Base-by-base conservation (phyloP, 2,797 vertebrate genomes). In the Gephyroberyx darwinii region DNA sequence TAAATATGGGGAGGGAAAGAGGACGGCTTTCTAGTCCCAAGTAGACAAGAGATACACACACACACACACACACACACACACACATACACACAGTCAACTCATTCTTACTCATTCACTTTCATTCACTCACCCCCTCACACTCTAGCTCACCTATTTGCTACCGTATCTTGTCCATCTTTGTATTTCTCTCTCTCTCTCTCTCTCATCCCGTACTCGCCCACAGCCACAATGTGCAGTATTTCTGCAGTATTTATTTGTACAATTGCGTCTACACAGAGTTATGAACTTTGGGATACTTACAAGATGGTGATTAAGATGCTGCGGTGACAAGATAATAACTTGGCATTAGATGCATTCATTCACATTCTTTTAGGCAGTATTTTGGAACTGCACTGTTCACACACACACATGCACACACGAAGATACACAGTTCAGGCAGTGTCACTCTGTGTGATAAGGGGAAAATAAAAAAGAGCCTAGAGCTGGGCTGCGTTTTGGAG, bases 401-500 rank as follows among this genome's bases (percentile, higher is more conserved):
- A 41, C 13, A 13, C 12, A 26, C 26, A 26, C 26, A 26, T 3
- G 4, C 26, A 26, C 26, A 26, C 26, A 26, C 26, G 16, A n/a
- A 51, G 1, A 51, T 20, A 20, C 17, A 19, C 17, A 19, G 17
- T 9, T 43, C 6, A 5, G 14, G 17, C 37, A 39, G 7, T n/a
- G 10, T 43, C 1, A 7, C 16, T 16, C 43, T 47, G 4, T 47
- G 43, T 14, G 13, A 47, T 17, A 26, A 10, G 8, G 50, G 50
- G 19, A 4, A 52, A 19, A 19, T 16, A 12, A 39, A 48, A 8
- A 39, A 39, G 2, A 39, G 22, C 5, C 13, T 17, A 31, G 13
- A 58, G 31, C 20, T 39, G 48, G 9, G 64, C 14, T 4, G 37
- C 52, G 68, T 75, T 72, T 5, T 64, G 4, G 74, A 43, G 63